Evolutionary conservation across 2,888 invertebrate genomes (phyloP).

Genomic region (Brachyptera risi): DNA sequence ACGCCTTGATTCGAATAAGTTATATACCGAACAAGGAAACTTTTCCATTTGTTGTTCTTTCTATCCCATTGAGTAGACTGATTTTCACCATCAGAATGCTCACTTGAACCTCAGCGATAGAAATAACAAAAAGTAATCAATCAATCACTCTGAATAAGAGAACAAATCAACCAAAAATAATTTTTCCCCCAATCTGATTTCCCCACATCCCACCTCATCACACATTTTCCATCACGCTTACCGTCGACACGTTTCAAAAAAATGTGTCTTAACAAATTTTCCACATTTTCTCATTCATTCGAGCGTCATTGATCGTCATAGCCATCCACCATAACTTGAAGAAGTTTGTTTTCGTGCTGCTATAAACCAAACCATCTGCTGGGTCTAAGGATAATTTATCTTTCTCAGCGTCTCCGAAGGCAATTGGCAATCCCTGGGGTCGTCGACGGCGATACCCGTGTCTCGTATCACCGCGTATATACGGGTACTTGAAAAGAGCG

Average conservation of each 20-base stretch:
- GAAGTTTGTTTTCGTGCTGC: slow-evolving; percentile 14
- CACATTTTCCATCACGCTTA: too few relatives aligned
- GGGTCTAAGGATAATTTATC: slow-evolving; percentile 23
- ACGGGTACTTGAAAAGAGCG: not conserved
- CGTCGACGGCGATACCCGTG: not conserved
- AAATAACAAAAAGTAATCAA: not conserved
- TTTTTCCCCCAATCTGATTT: not conserved
- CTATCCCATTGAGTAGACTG: too few relatives aligned
- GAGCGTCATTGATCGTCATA: slow-evolving; percentile 16
- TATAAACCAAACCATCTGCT: slow-evolving; percentile 19
- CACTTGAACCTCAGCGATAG: too few relatives aligned
- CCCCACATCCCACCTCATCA: not conserved
- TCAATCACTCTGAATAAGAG: slow-evolving; percentile 5
- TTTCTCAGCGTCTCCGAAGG: slow-evolving; percentile 20
- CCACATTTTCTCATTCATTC: slow-evolving; percentile 14
- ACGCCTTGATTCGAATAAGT: too few relatives aligned
- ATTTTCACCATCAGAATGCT: too few relatives aligned
- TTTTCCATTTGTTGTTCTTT: too few relatives aligned
- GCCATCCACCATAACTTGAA: too few relatives aligned
- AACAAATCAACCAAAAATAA: not conserved
- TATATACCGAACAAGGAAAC: too few relatives aligned
- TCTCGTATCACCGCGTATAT: not conserved
- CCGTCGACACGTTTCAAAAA: too few relatives aligned
- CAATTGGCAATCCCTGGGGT: slow-evolving; percentile 5
- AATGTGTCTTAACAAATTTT: slow-evolving; percentile 18